A percentile compares a stretch with the other conserved stretches of the same genome.
These are phyloP conservation scores for Machimus rusticus DNA, from an alignment of 2,888 invertebrate species.

Conservation along the genomic window DNA sequence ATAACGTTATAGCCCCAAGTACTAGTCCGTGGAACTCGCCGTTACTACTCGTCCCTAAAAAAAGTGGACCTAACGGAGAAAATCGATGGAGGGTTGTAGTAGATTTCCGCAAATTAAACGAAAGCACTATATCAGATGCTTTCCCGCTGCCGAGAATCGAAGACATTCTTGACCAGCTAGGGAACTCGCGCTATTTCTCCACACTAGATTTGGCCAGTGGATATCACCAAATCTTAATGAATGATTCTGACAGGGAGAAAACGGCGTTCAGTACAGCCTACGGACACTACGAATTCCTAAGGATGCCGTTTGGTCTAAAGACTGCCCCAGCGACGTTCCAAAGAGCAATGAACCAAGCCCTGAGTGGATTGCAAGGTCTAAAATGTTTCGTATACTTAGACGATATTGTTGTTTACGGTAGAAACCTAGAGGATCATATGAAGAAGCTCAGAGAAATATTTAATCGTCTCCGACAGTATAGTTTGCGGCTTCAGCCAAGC, in stretches of 20 bases:
- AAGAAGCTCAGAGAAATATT: neutral
- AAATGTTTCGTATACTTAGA: neutral
- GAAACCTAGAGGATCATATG: neutral
- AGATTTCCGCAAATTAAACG: too few relatives aligned
- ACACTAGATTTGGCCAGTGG: conserved; percentile 49
- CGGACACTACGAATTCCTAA: conserved; percentile 53
- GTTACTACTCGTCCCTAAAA: too few relatives aligned
- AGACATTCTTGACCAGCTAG: neutral
- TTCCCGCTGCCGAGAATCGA: neutral
- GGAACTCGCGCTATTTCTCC: neutral
- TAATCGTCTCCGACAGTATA: neutral
- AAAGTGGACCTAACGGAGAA: too few relatives aligned
- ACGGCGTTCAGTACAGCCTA: conserved; percentile 56
- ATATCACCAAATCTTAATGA: conserved; percentile 52
- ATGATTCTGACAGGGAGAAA: conserved; percentile 50
- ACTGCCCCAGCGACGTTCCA: conserved; percentile 51
- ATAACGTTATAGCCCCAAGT: too few relatives aligned
- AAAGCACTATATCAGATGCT: too few relatives aligned
- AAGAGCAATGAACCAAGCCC: neutral
- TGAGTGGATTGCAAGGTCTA: neutral
- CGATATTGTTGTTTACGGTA: neutral
- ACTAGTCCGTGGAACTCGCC: too few relatives aligned
- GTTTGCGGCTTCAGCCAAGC: neutral
- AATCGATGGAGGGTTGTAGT: too few relatives aligned
- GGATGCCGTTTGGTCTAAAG: conserved; percentile 54